Evolutionary conservation across 1,140 invertebrate genomes (phyloP), one percentile per base, ranked within the genome.

Genomic region (Papilio helenus): DNA sequence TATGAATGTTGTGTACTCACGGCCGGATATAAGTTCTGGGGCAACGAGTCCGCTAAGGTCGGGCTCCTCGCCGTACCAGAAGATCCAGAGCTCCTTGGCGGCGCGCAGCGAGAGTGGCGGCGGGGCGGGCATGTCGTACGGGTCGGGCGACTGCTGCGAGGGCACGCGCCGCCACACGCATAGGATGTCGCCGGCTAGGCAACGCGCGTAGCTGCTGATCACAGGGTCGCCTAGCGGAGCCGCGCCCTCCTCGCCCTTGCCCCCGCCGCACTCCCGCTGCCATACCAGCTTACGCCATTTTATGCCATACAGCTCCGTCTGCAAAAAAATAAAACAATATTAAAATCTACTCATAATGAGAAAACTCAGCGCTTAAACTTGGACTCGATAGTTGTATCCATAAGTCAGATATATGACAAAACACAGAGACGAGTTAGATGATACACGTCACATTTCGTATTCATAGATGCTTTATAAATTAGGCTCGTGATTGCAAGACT

Each of bases 1-100:
- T 65, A 39, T 72, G 73, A 58, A 49, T 29, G 77, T 71, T 14
- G 78, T 76, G 79, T 85, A 96, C 96, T 97, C 94, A 98, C 97
- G 97, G 86, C 96, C 96, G 83, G 96, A 95, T 73, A 97, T 96
- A 79, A 98, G 96, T 93, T 98, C 97, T 4, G 96, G 97, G 72
- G 97, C 97, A 80, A 98, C 97, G 79, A 98, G 95, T 85, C 97
- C 97, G 89, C 96, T 96, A 74, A 99, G 96, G 93, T 99, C 98
- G 42, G 98, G 98, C 95, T 99, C 98, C 93, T 99, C 98, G 87
- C 99, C 99, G 95, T 99, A 99, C 99, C 99, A 99, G 95, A 99
- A 99, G 89, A 99, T 98, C 99, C 99, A 99, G 18, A 99, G 96
- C 94, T 99, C 99, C 95, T 99, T 99, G 92, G 97, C 96, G 82